These are phyloP conservation scores for Leptopilina boulardi DNA, from an alignment of 1,140 invertebrate genomes.

Conservation along the genomic window DNA sequence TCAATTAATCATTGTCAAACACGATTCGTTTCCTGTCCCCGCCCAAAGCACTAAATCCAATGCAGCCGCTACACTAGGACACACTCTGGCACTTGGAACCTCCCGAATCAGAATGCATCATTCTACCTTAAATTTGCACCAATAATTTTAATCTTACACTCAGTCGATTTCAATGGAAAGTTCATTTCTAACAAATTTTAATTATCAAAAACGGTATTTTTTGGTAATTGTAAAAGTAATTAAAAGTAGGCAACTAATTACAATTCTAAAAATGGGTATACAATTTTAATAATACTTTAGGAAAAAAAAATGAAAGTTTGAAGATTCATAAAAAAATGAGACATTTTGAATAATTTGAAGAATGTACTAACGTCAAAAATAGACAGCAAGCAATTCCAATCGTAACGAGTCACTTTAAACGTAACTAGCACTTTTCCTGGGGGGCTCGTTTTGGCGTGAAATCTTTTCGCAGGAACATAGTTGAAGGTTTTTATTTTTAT, in stretches of 20 bases:
- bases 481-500: slow-evolving; percentile 19
- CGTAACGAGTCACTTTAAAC: slow-evolving; percentile 1
- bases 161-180: not conserved
- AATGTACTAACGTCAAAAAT: not conserved
- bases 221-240: too few species aligned
- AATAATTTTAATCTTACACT: not conserved
- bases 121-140: not conserved
- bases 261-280: too few species aligned
- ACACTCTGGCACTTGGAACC: slow-evolving; percentile 23
- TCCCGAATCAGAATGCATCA: slow-evolving; percentile 13
- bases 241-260: too few species aligned
- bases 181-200: not conserved
- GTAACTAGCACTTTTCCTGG: not conserved
- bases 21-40: slow-evolving; percentile 36
- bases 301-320: too few species aligned
- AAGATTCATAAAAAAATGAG: too few species aligned
- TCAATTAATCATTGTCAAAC: slow-evolving; percentile 45
- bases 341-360: not conserved
- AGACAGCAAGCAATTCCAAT: not conserved
- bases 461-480: not conserved
- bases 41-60: slow-evolving; percentile 4
- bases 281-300: too few species aligned
- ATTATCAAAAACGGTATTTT: too few species aligned
- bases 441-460: not conserved
- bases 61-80: not conserved